Conservation (phyloP, 2,113 vertebrate genomes). For the Thalassarche chlororhynchos region DNA sequence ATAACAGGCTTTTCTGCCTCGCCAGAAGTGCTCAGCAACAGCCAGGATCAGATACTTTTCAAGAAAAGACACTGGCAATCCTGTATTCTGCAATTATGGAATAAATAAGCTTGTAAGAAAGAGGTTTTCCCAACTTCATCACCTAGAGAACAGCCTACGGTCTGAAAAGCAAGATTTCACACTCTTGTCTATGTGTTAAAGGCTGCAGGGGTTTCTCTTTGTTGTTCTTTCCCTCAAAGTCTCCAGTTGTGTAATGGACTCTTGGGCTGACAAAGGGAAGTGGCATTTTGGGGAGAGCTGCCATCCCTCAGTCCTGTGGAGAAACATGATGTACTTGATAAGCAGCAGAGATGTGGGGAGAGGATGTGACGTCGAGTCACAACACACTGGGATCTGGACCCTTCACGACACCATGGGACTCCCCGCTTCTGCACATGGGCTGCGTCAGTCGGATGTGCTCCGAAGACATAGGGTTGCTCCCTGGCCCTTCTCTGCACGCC, state of each 20-base stretch:
- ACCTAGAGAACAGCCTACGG: neutral
- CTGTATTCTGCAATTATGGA: neutral
- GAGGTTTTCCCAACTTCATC: neutral
- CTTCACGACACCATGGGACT: neutral
- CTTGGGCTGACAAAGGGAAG: neutral
- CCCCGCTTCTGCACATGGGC: accelerated
- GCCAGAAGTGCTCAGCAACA: neutral
- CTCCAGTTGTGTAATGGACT: neutral
- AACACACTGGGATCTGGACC: neutral
- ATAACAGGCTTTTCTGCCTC: neutral
- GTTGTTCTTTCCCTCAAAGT: neutral
- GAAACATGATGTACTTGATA: neutral
- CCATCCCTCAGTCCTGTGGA: neutral
- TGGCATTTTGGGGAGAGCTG: neutral
- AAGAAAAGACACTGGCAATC: neutral
- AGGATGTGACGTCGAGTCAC: accelerated
- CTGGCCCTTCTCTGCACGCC: neutral
- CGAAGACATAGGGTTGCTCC: accelerated
- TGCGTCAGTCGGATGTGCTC: neutral
- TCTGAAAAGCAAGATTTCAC: neutral
- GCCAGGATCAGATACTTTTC: neutral
- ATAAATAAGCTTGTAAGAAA: neutral
- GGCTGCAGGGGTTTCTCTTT: neutral
- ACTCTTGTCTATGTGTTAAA: neutral
- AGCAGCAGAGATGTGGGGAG: neutral